Conservation (phyloP, 2,888 invertebrate species). For the Drosophila fungiperda region DNA sequence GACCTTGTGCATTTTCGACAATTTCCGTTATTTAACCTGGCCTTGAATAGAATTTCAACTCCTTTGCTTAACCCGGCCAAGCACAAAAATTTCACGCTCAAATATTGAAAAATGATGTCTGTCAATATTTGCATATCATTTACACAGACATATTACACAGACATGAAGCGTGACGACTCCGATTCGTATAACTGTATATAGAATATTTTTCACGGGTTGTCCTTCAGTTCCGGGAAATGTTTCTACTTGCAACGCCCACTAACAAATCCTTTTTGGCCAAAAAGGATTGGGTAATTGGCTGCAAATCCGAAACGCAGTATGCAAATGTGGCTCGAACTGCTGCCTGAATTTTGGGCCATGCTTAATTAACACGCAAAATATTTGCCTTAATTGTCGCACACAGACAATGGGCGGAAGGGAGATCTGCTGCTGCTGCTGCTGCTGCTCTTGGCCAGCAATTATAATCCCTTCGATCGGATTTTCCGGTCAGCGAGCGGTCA, state of each 20-base stretch:
- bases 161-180: constrained; percentile 53
- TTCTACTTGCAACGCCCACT: constrained; percentile 56
- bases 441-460: constrained; percentile 36
- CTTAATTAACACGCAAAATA: constrained; percentile 83
- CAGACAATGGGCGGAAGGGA: constrained; percentile 38
- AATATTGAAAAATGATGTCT: constrained; percentile 78
- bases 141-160: constrained; percentile 16
- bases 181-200: neutral
- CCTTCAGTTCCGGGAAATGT: constrained; percentile 37
- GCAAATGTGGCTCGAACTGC: constrained; percentile 51
- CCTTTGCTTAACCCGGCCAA: constrained; percentile 41
- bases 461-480: constrained; percentile 82
- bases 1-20: constrained; percentile 32
- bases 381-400: constrained; percentile 80
- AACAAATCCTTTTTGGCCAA: constrained; percentile 67
- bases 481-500: constrained; percentile 73
- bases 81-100: constrained; percentile 59
- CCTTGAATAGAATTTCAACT: constrained; percentile 50
- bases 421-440: neutral
- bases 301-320: constrained; percentile 75
- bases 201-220: neutral
- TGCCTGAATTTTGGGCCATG: constrained; percentile 37
- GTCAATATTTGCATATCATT: constrained; percentile 79
- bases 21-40: constrained; percentile 5
- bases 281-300: constrained; percentile 81